Evolutionary conservation across 2,113 vertebrate genomes (phyloP), one percentile per base, ranked within the genome.

Genomic region (Peucedramus taeniatus): DNA sequence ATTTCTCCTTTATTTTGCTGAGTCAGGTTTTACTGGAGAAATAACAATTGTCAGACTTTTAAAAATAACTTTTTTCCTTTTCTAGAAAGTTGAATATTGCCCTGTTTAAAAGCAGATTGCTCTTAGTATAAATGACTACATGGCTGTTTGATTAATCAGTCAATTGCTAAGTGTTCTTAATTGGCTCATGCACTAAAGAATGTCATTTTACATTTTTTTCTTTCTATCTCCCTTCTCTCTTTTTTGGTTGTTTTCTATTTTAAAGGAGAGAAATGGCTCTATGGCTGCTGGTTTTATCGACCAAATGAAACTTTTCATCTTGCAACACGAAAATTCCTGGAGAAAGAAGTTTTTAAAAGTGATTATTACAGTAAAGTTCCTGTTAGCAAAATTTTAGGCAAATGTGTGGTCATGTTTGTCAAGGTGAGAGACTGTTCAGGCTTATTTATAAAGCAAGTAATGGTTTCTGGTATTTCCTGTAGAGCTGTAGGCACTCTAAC

Each of bases 341-440:
- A 99, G 97, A 99, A 99, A 90, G 99, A 99, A 97, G 99, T 99
- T 93, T 99, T 99, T 96, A 99, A 99, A 97, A 99, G 99, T n/a
- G 99, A 99, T 95, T 99, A 99, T 96, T 99, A 99, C 95, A 99
- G 99, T 98, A 99, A 99, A 98, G 98, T 99, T 96, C 99, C 99
- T 6, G 98, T 99, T 97, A 99, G 97, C 98, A 99, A 99, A 98
- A 99, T 99, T 96, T 97, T 99, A 94, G 99, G 99, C 75, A 99
- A 99, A 98, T 99, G 99, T 93, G 99, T 99, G 53, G 99, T 99
- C 91, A 99, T 99, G 99, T 99, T 99, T 98, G 99, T 99, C 70
- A 99, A 99, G 99, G 99, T 99, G 97, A 98, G 94, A 94, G 66
- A 85, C 44, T 93, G 3, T 79, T 70, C 37, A 33, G 30, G 47